Conservation (phyloP, 2,797 vertebrate species). For the Enteromius anoplus region DNA sequence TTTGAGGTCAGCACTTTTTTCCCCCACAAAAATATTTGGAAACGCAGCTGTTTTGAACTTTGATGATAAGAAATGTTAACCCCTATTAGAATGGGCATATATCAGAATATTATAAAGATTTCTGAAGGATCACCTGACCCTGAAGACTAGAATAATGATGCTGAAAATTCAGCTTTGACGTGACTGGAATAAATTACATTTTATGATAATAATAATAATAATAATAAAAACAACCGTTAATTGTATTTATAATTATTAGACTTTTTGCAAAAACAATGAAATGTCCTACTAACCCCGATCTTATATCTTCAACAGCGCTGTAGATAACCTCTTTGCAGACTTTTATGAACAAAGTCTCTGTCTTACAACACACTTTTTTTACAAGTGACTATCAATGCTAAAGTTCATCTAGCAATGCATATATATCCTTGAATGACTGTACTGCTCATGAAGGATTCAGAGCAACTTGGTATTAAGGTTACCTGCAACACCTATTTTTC, state of each 20-base stretch:
- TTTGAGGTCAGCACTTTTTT: neutral
- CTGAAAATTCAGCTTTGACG: neutral
- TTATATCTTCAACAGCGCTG: neutral
- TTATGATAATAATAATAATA: neutral
- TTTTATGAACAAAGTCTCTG: neutral
- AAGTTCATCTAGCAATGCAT: neutral
- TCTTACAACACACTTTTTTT: neutral
- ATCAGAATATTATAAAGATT: neutral
- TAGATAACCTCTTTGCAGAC: neutral
- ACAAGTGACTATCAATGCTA: neutral
- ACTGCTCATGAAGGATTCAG: neutral
- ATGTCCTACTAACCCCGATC: neutral
- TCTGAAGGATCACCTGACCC: neutral
- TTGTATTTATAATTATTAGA: neutral
- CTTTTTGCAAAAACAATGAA: constrained; percentile 3
- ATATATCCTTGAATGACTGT: neutral
- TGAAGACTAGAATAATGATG: neutral
- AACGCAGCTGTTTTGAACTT: neutral
- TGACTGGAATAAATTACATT: neutral
- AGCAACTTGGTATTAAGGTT: constrained; percentile 12
- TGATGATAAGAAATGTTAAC: neutral
- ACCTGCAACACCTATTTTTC: neutral
- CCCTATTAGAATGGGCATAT: neutral
- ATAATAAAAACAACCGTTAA: neutral
- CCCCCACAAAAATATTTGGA: neutral